A percentile compares a stretch with the other conserved stretches of the same genome.
These are phyloP conservation scores for Mesorhabditis sp. DNA, from an alignment of 2,888 invertebrate species.

Conservation along the genomic window DNA sequence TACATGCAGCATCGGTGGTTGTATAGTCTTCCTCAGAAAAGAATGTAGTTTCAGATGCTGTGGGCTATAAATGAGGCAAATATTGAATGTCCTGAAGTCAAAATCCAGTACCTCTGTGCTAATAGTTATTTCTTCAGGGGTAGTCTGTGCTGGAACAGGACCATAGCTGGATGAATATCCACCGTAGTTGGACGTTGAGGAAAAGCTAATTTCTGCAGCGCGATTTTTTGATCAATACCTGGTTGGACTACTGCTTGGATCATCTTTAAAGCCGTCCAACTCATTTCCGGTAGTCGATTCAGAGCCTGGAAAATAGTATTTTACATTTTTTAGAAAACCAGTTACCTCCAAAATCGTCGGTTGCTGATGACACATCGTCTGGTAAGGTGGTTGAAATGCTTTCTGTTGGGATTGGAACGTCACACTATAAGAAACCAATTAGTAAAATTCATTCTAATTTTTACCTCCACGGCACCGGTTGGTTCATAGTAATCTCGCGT, in stretches of 20 bases:
- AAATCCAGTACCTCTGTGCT: neutral
- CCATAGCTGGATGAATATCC: neutral
- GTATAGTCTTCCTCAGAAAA: conserved; percentile 4
- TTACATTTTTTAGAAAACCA: neutral
- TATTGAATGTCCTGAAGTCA: neutral
- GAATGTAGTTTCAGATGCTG: neutral
- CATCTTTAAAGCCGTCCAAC: neutral
- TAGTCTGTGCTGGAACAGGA: neutral
- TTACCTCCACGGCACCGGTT: conserved; percentile 27
- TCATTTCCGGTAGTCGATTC: neutral
- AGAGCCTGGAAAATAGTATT: too few relatives aligned
- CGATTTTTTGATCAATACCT: neutral
- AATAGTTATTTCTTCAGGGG: neutral
- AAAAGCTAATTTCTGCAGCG: neutral
- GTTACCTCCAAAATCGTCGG: neutral
- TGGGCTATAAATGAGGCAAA: neutral
- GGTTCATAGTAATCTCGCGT: conserved; percentile 56
- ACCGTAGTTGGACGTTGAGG: neutral
- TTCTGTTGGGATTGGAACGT: neutral
- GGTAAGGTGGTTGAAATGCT: neutral
- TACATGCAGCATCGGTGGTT: neutral
- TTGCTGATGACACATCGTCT: neutral
- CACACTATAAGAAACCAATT: neutral
- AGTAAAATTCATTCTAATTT: too few relatives aligned
- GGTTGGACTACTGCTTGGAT: neutral